These are phyloP conservation scores for Spatula versicolor DNA, from an alignment of 2,797 vertebrate species.

Conservation along the genomic window DNA sequence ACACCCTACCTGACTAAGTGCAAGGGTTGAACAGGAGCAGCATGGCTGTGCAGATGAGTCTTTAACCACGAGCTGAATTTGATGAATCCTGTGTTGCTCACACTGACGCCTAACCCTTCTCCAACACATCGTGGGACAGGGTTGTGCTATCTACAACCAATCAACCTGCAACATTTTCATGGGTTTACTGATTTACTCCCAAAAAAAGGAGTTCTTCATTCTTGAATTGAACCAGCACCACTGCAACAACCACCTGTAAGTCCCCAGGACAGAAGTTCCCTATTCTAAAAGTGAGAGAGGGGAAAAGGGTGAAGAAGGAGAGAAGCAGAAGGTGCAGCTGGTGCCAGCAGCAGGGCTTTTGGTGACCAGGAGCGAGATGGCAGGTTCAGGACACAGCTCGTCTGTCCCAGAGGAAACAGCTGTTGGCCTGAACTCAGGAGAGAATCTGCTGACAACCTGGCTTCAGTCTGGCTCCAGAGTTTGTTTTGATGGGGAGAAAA, in stretches of 20 bases:
- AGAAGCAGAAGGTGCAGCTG: background rate
- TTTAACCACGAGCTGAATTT: background rate
- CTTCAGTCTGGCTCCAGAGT: background rate
- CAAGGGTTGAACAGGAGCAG: background rate
- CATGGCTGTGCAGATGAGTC: accelerated
- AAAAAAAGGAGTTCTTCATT: background rate
- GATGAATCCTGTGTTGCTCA: background rate
- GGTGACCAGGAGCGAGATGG: background rate
- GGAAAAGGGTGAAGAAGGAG: background rate
- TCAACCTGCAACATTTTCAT: background rate
- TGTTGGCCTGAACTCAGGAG: background rate
- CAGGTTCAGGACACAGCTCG: background rate
- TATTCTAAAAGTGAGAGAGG: background rate
- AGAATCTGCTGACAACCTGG: background rate
- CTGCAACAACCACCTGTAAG: background rate
- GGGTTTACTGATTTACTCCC: background rate
- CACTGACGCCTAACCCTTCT: background rate
- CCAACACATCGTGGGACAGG: background rate
- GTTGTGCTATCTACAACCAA: background rate
- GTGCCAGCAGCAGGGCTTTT: background rate
- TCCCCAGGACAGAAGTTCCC: background rate
- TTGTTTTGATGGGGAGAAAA: background rate
- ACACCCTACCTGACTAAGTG: background rate
- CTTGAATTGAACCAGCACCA: background rate
- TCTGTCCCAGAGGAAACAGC: background rate